Conservation (phyloP, 2,888 invertebrate species). For the Steinernema carpocapsae region DNA sequence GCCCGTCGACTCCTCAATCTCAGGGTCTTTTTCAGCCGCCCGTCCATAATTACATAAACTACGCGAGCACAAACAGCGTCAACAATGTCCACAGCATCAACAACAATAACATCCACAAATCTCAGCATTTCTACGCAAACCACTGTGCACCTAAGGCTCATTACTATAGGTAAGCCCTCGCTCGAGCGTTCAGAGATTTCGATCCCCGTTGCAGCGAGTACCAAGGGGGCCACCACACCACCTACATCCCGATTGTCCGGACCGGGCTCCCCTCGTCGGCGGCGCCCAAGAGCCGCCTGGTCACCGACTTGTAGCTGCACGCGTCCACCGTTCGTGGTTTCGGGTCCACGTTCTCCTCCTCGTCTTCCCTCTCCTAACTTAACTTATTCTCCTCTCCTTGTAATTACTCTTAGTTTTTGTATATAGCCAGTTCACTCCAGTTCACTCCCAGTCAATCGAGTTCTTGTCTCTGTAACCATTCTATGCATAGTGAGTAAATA, state of each 20-base stretch:
- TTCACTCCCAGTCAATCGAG: constrained; percentile 19
- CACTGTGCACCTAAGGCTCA: constrained; percentile 16
- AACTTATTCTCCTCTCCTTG: neutral
- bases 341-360: constrained; percentile 20
- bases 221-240: constrained; percentile 25
- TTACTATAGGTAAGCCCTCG: constrained; percentile 12
- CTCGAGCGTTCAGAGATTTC: neutral
- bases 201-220: constrained; percentile 12
- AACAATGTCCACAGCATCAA: neutral
- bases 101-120: neutral
- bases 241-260: constrained; percentile 29
- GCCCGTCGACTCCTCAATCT: neutral
- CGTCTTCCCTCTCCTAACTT: neutral
- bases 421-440: neutral
- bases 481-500: constrained; percentile 19
- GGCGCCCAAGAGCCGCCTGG: constrained; percentile 8
- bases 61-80: neutral
- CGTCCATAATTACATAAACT: constrained; percentile 31
- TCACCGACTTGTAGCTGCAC: constrained; percentile 17
- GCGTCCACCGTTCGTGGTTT: constrained; percentile 2
- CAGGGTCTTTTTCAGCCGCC: constrained; percentile 18
- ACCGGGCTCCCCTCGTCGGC: constrained; percentile 27
- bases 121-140: constrained; percentile 19
- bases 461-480: neutral
- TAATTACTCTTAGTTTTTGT: neutral